A percentile compares a stretch with the other conserved stretches of the same genome.
Conservation (phyloP, 53 echinoderm and acorn worm genomes). For the Mesocentrotus franciscanus region DNA sequence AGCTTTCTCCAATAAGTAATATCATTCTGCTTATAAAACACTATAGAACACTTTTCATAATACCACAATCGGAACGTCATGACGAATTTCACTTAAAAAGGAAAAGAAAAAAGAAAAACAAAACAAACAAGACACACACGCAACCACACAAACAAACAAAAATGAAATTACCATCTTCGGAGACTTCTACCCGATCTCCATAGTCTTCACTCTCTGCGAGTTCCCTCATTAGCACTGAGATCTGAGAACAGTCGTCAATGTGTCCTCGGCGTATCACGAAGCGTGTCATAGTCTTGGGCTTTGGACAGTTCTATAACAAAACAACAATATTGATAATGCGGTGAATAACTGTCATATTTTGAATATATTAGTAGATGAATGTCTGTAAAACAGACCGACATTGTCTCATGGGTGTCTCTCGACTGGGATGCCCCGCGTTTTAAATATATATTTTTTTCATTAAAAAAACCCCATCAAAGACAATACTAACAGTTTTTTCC, state of each 20-base stretch:
- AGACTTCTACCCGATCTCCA: slow-evolving; percentile 64
- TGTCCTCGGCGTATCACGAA: slow-evolving; percentile 38
- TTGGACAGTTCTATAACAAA: neutral
- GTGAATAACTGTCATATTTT: too few species aligned
- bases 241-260: slow-evolving; percentile 60
- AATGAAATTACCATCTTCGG: slow-evolving; percentile 49
- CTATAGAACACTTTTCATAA: too few species aligned
- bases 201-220: slow-evolving; percentile 65
- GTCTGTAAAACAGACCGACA: too few species aligned
- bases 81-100: neutral
- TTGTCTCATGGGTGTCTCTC: too few species aligned
- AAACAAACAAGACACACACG: neutral
- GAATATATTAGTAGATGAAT: too few species aligned
- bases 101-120: neutral
- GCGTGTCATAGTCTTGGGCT: neutral
- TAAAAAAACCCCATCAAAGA: too few species aligned
- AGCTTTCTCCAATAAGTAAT: too few species aligned
- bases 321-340: neutral
- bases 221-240: slow-evolving; percentile 57
- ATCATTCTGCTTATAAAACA: too few species aligned
- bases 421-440: too few species aligned
- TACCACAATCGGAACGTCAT: too few species aligned
- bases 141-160: neutral
- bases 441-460: too few species aligned
- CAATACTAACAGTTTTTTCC: neutral